A percentile compares a stretch with the other conserved stretches of the same genome.
Conservation (phyloP, 2,797 vertebrate genomes). For the Enteromius viviparus region DNA sequence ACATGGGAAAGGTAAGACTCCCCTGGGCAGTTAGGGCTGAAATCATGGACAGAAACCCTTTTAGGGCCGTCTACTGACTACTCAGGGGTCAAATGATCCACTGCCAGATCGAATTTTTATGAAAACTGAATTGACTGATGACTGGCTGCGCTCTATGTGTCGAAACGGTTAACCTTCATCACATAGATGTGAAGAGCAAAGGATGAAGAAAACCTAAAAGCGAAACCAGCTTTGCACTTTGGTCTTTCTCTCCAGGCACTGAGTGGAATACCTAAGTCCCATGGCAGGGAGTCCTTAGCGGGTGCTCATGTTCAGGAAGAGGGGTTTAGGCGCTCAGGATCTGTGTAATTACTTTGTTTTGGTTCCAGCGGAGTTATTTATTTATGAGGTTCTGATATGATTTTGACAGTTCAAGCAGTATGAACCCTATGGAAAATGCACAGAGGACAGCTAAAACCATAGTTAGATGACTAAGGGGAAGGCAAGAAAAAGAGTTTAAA, state of each 20-base stretch:
- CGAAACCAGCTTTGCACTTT: slow-evolving; percentile 57
- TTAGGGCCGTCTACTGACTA: slow-evolving; percentile 27
- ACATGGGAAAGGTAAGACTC: slow-evolving; percentile 55
- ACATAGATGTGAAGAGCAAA: slow-evolving; percentile 23
- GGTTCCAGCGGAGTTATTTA: slow-evolving; percentile 75
- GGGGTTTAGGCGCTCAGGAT: slow-evolving; percentile 66
- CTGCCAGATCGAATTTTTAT: slow-evolving; percentile 30
- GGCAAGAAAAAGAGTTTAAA: slow-evolving; percentile 2
- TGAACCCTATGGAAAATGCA: slow-evolving; percentile 63
- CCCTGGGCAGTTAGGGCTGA: slow-evolving; percentile 42
- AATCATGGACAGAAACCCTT: slow-evolving; percentile 28
- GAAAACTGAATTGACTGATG: slow-evolving; percentile 43
- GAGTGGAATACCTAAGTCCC: slow-evolving; percentile 21
- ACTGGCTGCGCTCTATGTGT: slow-evolving; percentile 49
- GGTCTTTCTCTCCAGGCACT: slow-evolving; percentile 50
- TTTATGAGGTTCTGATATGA: slow-evolving; percentile 70
- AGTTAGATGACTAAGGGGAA: slow-evolving; percentile 47
- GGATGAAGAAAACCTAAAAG: slow-evolving; percentile 33
- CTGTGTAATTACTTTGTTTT: slow-evolving; percentile 73
- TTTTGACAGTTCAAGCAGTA: slow-evolving; percentile 65
- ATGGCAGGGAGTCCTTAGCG: slow-evolving; percentile 49
- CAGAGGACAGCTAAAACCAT: slow-evolving; percentile 69
- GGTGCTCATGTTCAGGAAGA: slow-evolving; percentile 67
- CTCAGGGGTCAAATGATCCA: slow-evolving; percentile 31
- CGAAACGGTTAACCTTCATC: slow-evolving; percentile 57